Base-by-base conservation (phyloP, 2,888 invertebrate genomes). In the Beris morrisii region DNA sequence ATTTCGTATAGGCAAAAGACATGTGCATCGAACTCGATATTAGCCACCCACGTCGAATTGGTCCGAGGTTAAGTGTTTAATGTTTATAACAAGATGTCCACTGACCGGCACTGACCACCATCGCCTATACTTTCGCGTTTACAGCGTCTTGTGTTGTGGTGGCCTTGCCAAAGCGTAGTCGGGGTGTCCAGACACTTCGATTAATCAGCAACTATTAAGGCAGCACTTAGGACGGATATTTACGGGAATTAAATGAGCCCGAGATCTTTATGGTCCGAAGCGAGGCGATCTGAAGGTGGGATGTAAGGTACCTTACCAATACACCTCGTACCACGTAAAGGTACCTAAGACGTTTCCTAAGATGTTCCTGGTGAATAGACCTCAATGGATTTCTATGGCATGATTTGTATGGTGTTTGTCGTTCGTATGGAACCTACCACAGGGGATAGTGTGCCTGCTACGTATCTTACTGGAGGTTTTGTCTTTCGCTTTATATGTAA, bases 141-240 rank as follows among this genome's bases (percentile, higher is more conserved):
- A 7, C 38, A 7, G 38, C 4, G 38, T 5, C 38, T 38, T 5
- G 54, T 15, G 52, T 52, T 52, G 15, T 44, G 57, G 57, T 50
- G 63, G 64, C 61, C 68, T 65, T 65, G 61, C 50, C 13, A 7
- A 63, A 61, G 65, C 70, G 68, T 68, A 67, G 71, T 69, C 68
- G 68, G 67, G 59, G 67, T 70, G 70, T 70, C 71, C 71, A 73
- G 73, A 74, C 73, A 71, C 69, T 72, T 70, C 77, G 77, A 78
- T 78, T 79, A 79, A 79, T 79, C 79, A 79, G 76, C 76, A 77
- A 73, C 78, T 79, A 78, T 79, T 79, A 78, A 77, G 73, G 75
- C 30, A 9, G 61, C 31, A 38, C 61, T 52, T 22, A 61, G 61
- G 61, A 61, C 38, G 74, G 72, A 77, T 77, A 78, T 78, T 77